A percentile compares a stretch with the other conserved stretches of the same genome.
Conservation (phyloP, 2,113 vertebrate genomes). For the Ceyx margarethae region DNA sequence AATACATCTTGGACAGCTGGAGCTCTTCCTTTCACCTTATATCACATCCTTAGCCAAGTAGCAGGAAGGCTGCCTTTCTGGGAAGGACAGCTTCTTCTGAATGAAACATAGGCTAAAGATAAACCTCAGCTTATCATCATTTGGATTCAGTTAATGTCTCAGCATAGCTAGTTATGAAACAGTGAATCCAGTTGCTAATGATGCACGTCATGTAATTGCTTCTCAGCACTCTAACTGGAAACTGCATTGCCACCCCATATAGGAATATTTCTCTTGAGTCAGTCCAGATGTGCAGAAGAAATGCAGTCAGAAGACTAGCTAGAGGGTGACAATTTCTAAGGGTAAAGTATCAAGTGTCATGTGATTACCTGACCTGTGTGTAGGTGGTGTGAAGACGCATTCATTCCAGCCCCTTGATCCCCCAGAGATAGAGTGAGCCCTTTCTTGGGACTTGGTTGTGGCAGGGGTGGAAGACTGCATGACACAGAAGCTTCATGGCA, state of each 20-base stretch:
- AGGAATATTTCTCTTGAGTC: background rate
- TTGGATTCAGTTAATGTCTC: background rate
- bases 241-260: background rate
- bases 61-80: background rate
- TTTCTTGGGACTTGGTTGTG: background rate
- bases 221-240: constrained; percentile 4
- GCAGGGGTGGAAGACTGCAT: background rate
- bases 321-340: constrained; percentile 20
- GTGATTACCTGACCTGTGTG: background rate
- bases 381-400: background rate
- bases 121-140: background rate
- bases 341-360: background rate
- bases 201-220: background rate
- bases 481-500: background rate
- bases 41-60: background rate
- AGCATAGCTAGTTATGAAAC: background rate
- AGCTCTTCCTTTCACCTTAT: background rate
- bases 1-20: background rate
- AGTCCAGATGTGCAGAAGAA: background rate
- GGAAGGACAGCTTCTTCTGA: background rate
- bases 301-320: constrained; percentile 12
- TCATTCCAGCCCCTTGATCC: background rate
- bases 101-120: background rate
- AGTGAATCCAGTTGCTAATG: background rate
- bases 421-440: background rate